phyloP scores from a whole-genome alignment of 2,888 invertebrate genomes.

The Periphyllus acericola region DNA sequence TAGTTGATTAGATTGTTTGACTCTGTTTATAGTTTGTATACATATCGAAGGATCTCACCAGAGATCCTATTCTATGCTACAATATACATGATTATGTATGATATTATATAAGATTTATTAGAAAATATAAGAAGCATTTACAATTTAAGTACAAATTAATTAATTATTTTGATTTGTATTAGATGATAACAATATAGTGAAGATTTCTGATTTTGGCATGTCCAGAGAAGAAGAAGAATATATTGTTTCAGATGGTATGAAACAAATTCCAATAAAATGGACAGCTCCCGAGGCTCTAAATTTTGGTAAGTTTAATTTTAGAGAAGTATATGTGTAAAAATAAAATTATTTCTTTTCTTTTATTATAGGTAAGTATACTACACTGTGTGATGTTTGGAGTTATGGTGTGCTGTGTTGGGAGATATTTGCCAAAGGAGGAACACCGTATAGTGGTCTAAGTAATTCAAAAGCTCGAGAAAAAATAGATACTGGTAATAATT shows the following conservation, averaged over 20 bases:
- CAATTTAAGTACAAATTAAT: neutral
- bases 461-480: constrained; percentile 93
- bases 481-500: constrained; percentile 83
- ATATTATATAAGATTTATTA: too few relatives aligned
- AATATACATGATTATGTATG: too few relatives aligned
- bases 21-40: too few relatives aligned
- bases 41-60: too few relatives aligned
- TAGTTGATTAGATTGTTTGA: too few relatives aligned
- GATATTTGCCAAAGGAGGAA: constrained; percentile 92
- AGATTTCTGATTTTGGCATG: constrained; percentile 99
- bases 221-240: constrained; percentile 96
- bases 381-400: constrained; percentile 96
- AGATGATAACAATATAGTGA: constrained; percentile 86
- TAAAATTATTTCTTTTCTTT: constrained; percentile 7
- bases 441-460: constrained; percentile 92
- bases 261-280: constrained; percentile 99
- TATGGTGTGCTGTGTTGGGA: constrained; percentile 97
- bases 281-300: constrained; percentile 96
- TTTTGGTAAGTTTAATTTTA: constrained; percentile 75
- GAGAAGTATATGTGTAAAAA: neutral
- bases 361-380: constrained; percentile 86
- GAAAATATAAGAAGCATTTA: too few relatives aligned
- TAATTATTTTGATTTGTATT: constrained; percentile 64
- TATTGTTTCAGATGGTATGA: constrained; percentile 96
- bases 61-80: too few relatives aligned